Percentiles rank a stretch among this genome's conserved stretches.
Conservation (phyloP, 2,888 invertebrate genomes). For the Calephelis perditalis region DNA sequence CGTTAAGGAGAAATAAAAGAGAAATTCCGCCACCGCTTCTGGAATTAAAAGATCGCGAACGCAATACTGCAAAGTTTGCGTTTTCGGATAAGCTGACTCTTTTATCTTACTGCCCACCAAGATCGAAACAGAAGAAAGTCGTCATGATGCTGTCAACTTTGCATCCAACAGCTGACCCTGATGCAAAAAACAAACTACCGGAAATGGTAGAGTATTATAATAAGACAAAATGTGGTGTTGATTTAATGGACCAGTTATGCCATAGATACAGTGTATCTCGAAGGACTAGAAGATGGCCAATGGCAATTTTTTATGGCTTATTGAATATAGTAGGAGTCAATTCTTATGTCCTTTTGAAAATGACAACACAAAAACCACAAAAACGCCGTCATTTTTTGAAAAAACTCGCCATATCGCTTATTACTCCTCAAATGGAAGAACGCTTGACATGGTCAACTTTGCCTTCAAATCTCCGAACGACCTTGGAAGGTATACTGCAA, state of each 20-base stretch:
- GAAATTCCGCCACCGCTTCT: not conserved
- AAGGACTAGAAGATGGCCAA: no score
- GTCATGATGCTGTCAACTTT: not conserved
- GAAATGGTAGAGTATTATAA: not conserved
- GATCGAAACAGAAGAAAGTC: no score
- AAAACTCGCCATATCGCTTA: no score
- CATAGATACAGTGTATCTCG: not conserved
- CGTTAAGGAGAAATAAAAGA: not conserved
- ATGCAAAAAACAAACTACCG: not conserved
- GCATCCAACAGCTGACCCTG: not conserved
- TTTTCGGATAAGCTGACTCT: not conserved
- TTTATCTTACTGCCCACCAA: not conserved
- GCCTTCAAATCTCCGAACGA: no score
- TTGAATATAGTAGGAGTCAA: constrained; percentile 19
- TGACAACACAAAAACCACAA: no score
- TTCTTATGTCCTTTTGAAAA: constrained; percentile 16
- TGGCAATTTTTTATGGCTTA: constrained; percentile 11
- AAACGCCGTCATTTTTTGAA: no score
- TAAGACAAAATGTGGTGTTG: not conserved
- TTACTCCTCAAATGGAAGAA: no score
- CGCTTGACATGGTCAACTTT: no score
- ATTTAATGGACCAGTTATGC: not conserved
- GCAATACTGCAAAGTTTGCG: not conserved
- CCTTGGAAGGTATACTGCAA: no score
- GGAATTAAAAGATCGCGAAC: not conserved